These are phyloP conservation scores for Suncus etruscus DNA, from an alignment of 2,113 vertebrate genomes.

Conservation along the genomic window DNA sequence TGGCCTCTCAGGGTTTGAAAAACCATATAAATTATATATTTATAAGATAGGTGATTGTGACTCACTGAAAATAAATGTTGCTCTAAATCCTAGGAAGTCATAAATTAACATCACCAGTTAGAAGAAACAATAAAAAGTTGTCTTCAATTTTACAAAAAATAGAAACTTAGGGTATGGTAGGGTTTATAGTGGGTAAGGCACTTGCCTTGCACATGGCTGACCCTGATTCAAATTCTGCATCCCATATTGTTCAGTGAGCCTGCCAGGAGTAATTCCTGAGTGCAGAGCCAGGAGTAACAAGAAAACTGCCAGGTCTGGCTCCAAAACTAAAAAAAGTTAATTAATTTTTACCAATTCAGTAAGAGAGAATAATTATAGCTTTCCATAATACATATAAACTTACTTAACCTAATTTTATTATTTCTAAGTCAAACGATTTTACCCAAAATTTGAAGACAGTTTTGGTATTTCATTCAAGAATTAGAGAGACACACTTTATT, in stretches of 20 bases:
- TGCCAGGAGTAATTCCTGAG: too few species aligned
- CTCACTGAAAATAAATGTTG: conserved; percentile 4
- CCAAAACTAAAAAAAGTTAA: neutral
- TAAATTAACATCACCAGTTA: neutral
- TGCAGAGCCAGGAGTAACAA: too few species aligned
- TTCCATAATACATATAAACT: neutral
- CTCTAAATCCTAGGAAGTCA: neutral
- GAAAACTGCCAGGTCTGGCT: too few species aligned
- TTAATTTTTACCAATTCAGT: conserved; percentile 32
- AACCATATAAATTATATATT: conserved; percentile 37
- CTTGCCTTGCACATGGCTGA: too few species aligned
- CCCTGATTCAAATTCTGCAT: too few species aligned
- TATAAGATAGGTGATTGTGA: neutral
- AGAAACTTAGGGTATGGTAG: too few species aligned
- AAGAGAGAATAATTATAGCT: conserved; percentile 10
- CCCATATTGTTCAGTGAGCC: too few species aligned
- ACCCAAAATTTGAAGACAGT: too few species aligned
- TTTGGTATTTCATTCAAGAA: too few species aligned
- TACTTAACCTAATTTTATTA: conserved; percentile 8
- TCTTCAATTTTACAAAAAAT: neutral
- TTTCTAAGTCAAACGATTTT: conserved; percentile 7
- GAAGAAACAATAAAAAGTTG: conserved; percentile 28
- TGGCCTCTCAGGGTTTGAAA: neutral
- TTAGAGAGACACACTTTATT: too few species aligned
- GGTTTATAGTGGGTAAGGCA: too few species aligned